Percentiles rank a stretch among this genome's conserved stretches.
Conservation (phyloP, 2,113 vertebrate genomes). For the Murina feae region DNA sequence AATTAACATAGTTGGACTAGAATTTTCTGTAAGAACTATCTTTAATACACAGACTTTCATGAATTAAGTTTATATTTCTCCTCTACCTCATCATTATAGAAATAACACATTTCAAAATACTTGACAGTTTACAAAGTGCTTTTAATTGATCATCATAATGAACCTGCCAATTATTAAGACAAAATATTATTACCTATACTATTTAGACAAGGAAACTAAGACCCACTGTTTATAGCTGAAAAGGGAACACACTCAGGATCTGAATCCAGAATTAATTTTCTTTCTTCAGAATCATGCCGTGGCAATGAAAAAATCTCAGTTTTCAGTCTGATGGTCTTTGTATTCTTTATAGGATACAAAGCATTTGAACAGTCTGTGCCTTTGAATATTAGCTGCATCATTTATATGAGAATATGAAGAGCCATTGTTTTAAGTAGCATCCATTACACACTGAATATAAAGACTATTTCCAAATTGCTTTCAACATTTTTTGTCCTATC, state of each 20-base stretch:
- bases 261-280: not conserved
- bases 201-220: conserved; percentile 29
- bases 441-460: conserved; percentile 47
- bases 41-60: not conserved
- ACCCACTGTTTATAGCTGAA: not conserved
- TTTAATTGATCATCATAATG: conserved; percentile 36
- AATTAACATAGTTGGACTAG: not conserved
- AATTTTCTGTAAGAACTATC: not conserved
- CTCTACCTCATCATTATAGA: conserved; percentile 17
- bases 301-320: conserved; percentile 10
- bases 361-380: conserved; percentile 46
- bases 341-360: conserved; percentile 34
- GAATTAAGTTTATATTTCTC: conserved; percentile 1
- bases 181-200: not conserved
- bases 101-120: conserved; percentile 38
- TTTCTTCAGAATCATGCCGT: not conserved
- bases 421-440: conserved; percentile 40
- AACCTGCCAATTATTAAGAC: conserved; percentile 39
- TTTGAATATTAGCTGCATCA: conserved; percentile 43
- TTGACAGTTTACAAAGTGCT: conserved; percentile 26
- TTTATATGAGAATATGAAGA: conserved; percentile 52
- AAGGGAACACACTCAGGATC: not conserved
- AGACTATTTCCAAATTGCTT: conserved; percentile 59
- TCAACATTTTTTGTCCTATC: conserved; percentile 54
- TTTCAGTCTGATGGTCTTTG: conserved; percentile 59